Base-by-base conservation (phyloP, 2,113 vertebrate genomes). In the Rhadina sibilatrix region DNA sequence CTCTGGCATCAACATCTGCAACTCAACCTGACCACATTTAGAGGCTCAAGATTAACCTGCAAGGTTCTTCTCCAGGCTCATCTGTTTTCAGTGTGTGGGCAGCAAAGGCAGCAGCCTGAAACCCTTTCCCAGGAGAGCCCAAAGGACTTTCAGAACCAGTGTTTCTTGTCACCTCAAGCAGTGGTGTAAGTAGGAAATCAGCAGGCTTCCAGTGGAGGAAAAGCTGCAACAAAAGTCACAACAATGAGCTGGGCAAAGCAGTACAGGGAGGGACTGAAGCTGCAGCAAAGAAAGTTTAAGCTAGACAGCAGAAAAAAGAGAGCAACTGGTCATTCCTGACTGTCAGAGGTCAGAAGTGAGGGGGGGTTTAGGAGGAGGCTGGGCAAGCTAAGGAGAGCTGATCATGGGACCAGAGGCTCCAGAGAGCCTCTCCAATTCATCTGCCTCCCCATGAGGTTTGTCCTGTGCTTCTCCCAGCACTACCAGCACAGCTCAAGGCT, bases 1-100 rank as follows among this genome's bases (percentile, higher is more conserved):
- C 77, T 90, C 95, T 94, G 96, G 89, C 93, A 93, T 90, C 87
- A 93, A 76, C 92, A 90, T 91, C 89, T 87, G 89, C 93, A 94
- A 60, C 47, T 21, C 85, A 74, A 75, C 85, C 77, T 65, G 65
- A 87, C 50, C 61, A 56, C 50, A 63, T 81, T 72, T 76, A 72
- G 54, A 87, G 63, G 46, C 63, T 72, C 1, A 0, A 89, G 74
- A 94, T 90, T 93, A 96, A 93, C 94, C 86, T 90, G 65, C 64
- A 93, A 89, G 88, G 92, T 83, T 42, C 56, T 94, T 66, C 76
- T 74, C 60, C 9, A 27, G 35, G 38, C 42, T 91, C 59, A 52
- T 90, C 75, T 68, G 56, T 91, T 82, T 76, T 88, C 52, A 65
- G 56, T 31, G 42, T 1, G 0, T 54, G 27, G 65, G 33, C 47